Base-by-base conservation (phyloP, 2,888 invertebrate species). In the Scaptomyza parva region DNA sequence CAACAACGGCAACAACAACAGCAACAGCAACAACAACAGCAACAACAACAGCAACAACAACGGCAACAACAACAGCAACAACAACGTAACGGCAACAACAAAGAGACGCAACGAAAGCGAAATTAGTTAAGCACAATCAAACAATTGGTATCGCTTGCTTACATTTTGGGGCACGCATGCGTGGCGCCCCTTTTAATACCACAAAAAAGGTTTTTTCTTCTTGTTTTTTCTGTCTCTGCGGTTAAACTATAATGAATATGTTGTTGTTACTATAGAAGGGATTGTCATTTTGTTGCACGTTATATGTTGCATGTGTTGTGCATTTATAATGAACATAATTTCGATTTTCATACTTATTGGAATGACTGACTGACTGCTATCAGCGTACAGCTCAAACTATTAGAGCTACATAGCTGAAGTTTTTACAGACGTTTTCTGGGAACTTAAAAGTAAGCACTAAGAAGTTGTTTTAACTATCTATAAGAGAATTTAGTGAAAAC, bases 151-250 rank as follows among this genome's bases (percentile, higher is more conserved):
- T 1, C 47, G 47, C 30, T 20, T 30, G 11, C 22, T 1, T 6
- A 4, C 2, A 5, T 17, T n/a, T 33, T 7, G 52, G 55, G 43
- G 47, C 76, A 74, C 73, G 73, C 73, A 74, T 74, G 73, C 73
- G 73, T 76, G 71, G 73, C 73, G 76, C 76, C 72, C 37, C 48
- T 18, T n/a, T n/a, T 11, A 9, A n/a, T n/a, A n/a, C n/a, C n/a
- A 20, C n/a, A 9, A 35, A 20, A 35, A 8, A 8, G 7, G 11
- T 6, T 18, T 14, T 28, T 9, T n/a, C n/a, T n/a, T n/a, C n/a
- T n/a, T n/a, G n/a, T n/a, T n/a, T n/a, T n/a, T n/a, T n/a, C n/a
- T n/a, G n/a, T n/a, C n/a, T n/a, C n/a, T 33, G 22, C 22, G 48
- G 11, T 14, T 20, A 12, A n/a, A 41, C 40, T 12, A 20, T 24